Evolutionary conservation across 2,797 vertebrate species (phyloP), one percentile per base, ranked within the genome.

Genomic region (Chelmon rostratus): DNA sequence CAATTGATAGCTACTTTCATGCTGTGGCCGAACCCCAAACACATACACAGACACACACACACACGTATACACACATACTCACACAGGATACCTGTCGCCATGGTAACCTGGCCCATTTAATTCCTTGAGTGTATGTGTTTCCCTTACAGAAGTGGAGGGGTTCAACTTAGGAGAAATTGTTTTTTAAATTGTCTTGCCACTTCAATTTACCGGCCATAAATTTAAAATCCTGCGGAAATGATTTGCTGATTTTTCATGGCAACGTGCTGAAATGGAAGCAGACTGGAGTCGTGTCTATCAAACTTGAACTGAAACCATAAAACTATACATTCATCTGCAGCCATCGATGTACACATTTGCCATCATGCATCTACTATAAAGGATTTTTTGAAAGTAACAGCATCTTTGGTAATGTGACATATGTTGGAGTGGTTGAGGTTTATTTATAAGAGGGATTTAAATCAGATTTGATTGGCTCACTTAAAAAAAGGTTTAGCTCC

Each of bases 101-200:
- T 92, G 91, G 94, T 65, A 93, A 96, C 94, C 67, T 33, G 68
- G 78, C 58, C 83, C 62, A 82, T 91, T 90, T 90, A 81, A 79
- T 87, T 86, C 83, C 86, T 86, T 80, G 78, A 86, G 87, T 88
- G 86, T 84, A 78, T 92, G 90, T 91, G 88, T 90, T 90, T 87
- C 88, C 79, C 85, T 86, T 91, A 89, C 91, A 89, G 84, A 86
- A 90, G 88, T 85, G 79, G 71, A 89, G 90, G 66, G 37, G 88
- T 68, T 83, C 90, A 92, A 94, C 93, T 93, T 94, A 92, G 86
- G 89, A 91, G 89, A 95, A 94, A 94, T 93, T 93, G 93, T 94
- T 94, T 94, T 92, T 87, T 78, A 93, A 95, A 95, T 95, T 95
- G 92, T 94, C 90, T 91, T 85, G 87, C 88, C 89, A 91, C 91